Base-by-base conservation (phyloP, 92 coral and sea anemone species). In the Epizoanthus stellaris region DNA sequence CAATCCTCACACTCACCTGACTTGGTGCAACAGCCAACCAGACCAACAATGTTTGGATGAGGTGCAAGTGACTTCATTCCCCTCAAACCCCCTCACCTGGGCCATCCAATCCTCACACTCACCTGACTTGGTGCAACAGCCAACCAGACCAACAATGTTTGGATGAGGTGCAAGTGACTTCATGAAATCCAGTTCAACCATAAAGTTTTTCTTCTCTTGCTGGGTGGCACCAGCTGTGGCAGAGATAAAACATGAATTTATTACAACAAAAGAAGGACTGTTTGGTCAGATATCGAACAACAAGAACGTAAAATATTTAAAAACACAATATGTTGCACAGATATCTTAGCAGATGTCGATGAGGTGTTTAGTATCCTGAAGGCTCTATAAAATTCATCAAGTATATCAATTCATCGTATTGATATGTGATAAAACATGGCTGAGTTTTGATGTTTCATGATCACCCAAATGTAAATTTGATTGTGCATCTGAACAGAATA, bases 41-140 rank as follows among this genome's bases (percentile, higher is more conserved):
- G 62, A 6, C 96, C 91, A 6, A 95, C 96, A 23, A 93, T 91
- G 49, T 95, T 93, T 0, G 95, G 96, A 76, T 93, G 98, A 52
- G 98, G 87, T 1, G 87, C 86, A 86, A 95, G 80, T 69, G 96
- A 83, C 77, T 95, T 91, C 98, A 95, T 95, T 49, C 54, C 13
- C 54, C 54, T 49, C 54, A 34, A 9, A 6, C 12, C 10, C 10
- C 10, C 12, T 49, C 13, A 11, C 66, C 13, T 43, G 21, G 5
- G 1, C 16, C 23, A 38, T 39, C 70, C 15, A 15, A 23, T 11
- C 0, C 47, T 2, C 10, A 8, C 54, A 68, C 87, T 57, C 76
- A 97, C 99, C 93, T 91, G 98, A 89, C 76, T 95, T 93, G 10
- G 95, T 97, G 63, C 97, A 95, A 81, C 98, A 95, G 19, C 95